Percentiles rank a stretch among this genome's conserved stretches.
Conservation (phyloP, 2,113 vertebrate genomes). For the Athene cunicularia region DNA sequence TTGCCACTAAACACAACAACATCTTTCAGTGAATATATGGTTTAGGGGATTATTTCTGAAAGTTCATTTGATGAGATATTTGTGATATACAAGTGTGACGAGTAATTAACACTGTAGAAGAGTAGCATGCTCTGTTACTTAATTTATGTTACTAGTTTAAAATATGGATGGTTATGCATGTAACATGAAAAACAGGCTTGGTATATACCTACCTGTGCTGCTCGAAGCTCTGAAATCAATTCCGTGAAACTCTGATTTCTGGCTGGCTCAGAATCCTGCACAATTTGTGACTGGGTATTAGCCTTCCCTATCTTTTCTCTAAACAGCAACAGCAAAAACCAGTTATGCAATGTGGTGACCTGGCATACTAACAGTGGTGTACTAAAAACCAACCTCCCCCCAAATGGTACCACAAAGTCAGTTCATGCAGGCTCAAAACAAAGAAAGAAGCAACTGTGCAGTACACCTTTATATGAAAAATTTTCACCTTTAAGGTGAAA, state of each 20-base stretch:
- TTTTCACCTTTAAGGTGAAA: neutral
- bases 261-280: constrained; percentile 56
- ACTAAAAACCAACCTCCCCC: neutral
- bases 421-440: neutral
- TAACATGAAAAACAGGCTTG: neutral
- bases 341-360: neutral
- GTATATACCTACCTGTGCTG: constrained; percentile 76
- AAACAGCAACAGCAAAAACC: constrained; percentile 27
- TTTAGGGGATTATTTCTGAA: neutral
- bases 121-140: neutral
- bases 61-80: neutral
- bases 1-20: neutral
- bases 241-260: constrained; percentile 78
- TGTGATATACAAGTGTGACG: neutral
- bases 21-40: neutral
- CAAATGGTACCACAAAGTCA: neutral
- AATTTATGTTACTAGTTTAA: neutral
- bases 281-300: constrained; percentile 42
- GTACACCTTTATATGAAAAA: neutral
- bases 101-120: neutral
- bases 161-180: neutral
- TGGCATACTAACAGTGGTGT: neutral
- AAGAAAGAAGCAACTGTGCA: neutral
- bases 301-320: constrained; percentile 83
- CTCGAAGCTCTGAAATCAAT: constrained; percentile 79